These are phyloP conservation scores for Lottia scabra DNA, from an alignment of 2,888 invertebrate species.

Conservation along the genomic window DNA sequence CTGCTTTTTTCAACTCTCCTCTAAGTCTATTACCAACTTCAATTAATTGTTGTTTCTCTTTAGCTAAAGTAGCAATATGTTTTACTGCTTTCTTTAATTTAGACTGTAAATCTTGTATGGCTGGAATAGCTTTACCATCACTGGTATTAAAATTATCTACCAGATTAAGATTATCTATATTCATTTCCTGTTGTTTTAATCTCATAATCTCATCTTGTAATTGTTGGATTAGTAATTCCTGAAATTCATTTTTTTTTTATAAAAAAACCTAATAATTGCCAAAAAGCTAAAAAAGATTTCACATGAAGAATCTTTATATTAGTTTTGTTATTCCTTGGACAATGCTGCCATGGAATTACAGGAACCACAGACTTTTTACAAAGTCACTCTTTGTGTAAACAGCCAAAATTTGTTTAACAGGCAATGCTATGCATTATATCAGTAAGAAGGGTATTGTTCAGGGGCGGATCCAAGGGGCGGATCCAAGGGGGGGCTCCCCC, in stretches of 20 bases:
- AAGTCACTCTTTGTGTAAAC: too few species aligned
- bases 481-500: too few species aligned
- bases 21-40: constrained; percentile 66
- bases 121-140: constrained; percentile 27
- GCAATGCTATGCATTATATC: too few species aligned
- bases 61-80: constrained; percentile 62
- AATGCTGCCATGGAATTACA: too few species aligned
- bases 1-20: constrained; percentile 57
- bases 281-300: too few species aligned
- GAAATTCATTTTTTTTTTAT: not conserved
- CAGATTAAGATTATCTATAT: constrained; percentile 11
- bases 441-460: too few species aligned
- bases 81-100: constrained; percentile 61
- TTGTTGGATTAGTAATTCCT: constrained; percentile 68
- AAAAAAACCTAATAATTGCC: too few species aligned
- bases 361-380: too few species aligned
- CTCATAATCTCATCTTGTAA: constrained; percentile 64
- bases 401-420: too few species aligned
- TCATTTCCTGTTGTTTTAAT: constrained; percentile 41
- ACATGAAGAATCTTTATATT: too few species aligned
- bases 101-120: constrained; percentile 42
- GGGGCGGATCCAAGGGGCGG: too few species aligned
- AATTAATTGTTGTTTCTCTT: constrained; percentile 65
- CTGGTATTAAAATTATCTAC: constrained; percentile 16
- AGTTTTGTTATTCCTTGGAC: too few species aligned